These are phyloP conservation scores for Alouatta caraya DNA, from an alignment of 2,797 vertebrate genomes.

Conservation along the genomic window DNA sequence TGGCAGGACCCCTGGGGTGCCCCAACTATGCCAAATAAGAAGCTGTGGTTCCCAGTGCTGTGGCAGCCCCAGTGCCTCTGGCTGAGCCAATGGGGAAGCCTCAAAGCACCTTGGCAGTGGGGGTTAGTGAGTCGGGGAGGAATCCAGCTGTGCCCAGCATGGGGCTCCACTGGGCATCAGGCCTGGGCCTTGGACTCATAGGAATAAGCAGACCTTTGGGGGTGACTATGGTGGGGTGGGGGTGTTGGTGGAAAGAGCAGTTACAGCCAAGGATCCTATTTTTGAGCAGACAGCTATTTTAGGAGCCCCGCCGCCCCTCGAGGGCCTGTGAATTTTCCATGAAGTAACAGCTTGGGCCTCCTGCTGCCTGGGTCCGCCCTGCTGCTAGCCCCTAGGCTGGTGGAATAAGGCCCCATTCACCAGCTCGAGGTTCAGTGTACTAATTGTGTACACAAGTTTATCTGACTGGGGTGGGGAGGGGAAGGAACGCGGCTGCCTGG, in stretches of 20 bases:
- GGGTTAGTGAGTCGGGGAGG: neutral
- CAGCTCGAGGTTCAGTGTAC: conserved; percentile 59
- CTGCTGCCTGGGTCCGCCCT: neutral
- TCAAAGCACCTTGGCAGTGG: neutral
- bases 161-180: neutral
- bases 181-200: neutral
- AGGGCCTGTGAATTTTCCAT: conserved; percentile 59
- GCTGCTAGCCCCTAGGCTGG: neutral
- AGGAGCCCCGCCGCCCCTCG: neutral
- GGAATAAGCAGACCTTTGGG: neutral
- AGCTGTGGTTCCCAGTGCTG: neutral
- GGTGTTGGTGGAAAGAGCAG: neutral
- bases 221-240: neutral
- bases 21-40: neutral
- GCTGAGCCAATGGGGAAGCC: accelerated
- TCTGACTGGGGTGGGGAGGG: conserved; percentile 64
- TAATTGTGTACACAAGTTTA: conserved; percentile 78
- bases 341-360: conserved; percentile 60
- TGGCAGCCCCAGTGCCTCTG: neutral
- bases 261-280: conserved; percentile 51
- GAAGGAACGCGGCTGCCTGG: neutral
- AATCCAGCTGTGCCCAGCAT: accelerated
- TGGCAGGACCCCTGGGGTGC: neutral
- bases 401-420: conserved; percentile 74
- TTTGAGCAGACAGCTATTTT: conserved; percentile 61